These are phyloP conservation scores for Dysdera silvatica DNA, from an alignment of 1,140 invertebrate genomes.

Conservation along the genomic window DNA sequence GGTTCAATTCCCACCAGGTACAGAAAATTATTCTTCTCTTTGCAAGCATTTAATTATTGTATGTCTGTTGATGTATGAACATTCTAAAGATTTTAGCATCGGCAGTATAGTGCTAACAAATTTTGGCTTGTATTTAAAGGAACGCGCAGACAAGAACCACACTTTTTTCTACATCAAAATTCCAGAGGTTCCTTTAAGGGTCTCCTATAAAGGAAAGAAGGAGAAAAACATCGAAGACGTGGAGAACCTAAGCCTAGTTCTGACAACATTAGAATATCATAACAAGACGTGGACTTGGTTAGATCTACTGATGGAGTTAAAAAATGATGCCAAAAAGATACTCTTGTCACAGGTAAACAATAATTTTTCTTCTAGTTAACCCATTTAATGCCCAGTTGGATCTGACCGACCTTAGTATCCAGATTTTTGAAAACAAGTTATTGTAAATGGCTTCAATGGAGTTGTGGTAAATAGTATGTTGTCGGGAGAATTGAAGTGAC, in stretches of 20 bases:
- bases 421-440: too few species aligned
- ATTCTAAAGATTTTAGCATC: conserved; percentile 3
- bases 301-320: conserved; percentile 91
- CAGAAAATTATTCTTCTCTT: too few species aligned
- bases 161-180: conserved; percentile 95
- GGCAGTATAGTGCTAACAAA: neutral
- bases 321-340: conserved; percentile 82
- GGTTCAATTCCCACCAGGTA: neutral
- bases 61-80: neutral
- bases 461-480: too few species aligned
- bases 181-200: conserved; percentile 88
- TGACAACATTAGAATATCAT: conserved; percentile 95
- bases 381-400: too few species aligned
- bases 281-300: conserved; percentile 99
- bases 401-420: too few species aligned
- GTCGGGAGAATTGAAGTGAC: too few species aligned
- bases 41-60: neutral
- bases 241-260: conserved; percentile 81
- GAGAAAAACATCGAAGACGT: conserved; percentile 97
- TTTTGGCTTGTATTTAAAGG: conserved; percentile 47
- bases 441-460: too few species aligned
- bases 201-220: conserved; percentile 96
- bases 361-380: neutral
- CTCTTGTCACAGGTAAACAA: conserved; percentile 66
- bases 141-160: conserved; percentile 96